phyloP scores from a whole-genome alignment of 2,888 invertebrate genomes.

The Dusona sp. region DNA sequence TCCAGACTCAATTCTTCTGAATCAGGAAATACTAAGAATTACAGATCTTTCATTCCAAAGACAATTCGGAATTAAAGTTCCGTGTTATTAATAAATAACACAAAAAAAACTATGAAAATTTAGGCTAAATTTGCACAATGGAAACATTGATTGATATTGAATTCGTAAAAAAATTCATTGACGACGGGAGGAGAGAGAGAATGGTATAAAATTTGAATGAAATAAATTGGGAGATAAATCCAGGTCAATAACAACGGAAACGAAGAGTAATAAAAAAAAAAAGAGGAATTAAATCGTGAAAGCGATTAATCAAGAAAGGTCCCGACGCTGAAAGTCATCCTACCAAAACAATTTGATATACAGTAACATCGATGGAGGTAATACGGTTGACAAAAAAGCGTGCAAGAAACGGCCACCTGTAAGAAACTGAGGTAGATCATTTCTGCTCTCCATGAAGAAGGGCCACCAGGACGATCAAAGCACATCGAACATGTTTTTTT shows the following conservation, averaged over 20 bases:
- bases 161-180: not conserved
- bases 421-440: slow-evolving; percentile 40
- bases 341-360: slow-evolving; percentile 74
- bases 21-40: not conserved
- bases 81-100: too few relatives aligned
- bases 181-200: not conserved
- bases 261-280: slow-evolving; percentile 71
- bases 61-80: too few relatives aligned
- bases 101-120: not conserved
- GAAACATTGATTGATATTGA: not conserved
- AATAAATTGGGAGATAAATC: slow-evolving; percentile 66
- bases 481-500: slow-evolving; percentile 22
- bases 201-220: not conserved
- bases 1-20: not conserved
- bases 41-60: not conserved
- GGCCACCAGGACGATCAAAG: slow-evolving; percentile 21
- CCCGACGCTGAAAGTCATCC: slow-evolving; percentile 72
- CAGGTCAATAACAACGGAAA: slow-evolving; percentile 69
- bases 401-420: slow-evolving; percentile 52
- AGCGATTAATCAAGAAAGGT: slow-evolving; percentile 73
- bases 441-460: slow-evolving; percentile 31
- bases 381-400: slow-evolving; percentile 46
- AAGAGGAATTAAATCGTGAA: slow-evolving; percentile 73
- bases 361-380: slow-evolving; percentile 61
- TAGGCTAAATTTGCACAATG: too few relatives aligned